These are phyloP conservation scores for Plectrocnemia conspersa DNA, from an alignment of 1,140 invertebrate genomes.

Conservation along the genomic window DNA sequence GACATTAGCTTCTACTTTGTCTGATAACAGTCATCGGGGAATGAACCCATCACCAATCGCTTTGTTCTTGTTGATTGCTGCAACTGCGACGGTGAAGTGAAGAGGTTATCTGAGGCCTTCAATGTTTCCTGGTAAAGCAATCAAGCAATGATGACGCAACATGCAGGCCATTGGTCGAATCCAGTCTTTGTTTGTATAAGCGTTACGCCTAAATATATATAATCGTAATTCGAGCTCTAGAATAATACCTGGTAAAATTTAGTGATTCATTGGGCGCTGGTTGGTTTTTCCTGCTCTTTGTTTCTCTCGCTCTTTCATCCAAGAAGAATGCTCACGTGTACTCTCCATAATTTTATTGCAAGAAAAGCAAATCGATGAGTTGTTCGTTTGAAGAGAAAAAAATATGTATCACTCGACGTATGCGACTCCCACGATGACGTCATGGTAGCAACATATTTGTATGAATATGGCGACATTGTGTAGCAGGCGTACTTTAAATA, in stretches of 20 bases:
- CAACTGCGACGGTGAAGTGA: neutral
- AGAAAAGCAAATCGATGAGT: conserved; percentile 5
- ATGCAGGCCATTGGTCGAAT: no score
- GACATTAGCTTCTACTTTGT: neutral
- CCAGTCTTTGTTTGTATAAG: no score
- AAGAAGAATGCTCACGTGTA: no score
- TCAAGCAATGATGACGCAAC: no score
- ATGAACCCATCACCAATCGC: neutral
- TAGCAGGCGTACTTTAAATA: neutral
- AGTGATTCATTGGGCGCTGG: no score
- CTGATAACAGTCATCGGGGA: conserved; percentile 6
- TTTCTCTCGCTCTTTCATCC: no score
- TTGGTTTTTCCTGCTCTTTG: no score
- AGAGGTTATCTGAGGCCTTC: no score
- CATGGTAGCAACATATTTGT: conserved; percentile 14
- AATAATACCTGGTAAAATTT: no score
- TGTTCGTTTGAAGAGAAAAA: neutral
- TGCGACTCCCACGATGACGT: conserved; percentile 15
- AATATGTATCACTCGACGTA: conserved; percentile 16
- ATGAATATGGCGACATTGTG: neutral
- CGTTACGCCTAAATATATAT: no score
- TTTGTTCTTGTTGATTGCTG: conserved; percentile 4
- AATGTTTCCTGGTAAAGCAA: no score
- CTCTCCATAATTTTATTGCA: conserved; percentile 3
- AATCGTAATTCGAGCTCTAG: no score